Conservation (phyloP, 2,888 invertebrate genomes). For the Muschampia plurimacula region DNA sequence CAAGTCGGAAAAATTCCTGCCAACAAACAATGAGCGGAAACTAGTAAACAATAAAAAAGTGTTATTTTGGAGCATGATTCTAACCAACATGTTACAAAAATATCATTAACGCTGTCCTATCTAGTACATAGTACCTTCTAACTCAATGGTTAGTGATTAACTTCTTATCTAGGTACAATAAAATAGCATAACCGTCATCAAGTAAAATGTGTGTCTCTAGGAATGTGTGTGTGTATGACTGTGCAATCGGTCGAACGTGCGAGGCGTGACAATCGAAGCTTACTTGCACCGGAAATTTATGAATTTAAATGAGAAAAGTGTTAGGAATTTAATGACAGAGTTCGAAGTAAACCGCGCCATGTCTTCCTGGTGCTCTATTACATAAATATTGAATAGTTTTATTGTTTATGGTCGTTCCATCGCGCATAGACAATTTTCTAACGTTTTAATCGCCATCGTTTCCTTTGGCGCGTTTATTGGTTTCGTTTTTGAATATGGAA, state of each 20-base stretch:
- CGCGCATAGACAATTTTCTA: constrained; percentile 57
- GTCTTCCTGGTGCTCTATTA: constrained; percentile 68
- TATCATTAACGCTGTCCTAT: too few relatives aligned
- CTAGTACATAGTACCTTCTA: too few relatives aligned
- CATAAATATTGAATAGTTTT: constrained; percentile 72
- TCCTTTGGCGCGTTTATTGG: constrained; percentile 36
- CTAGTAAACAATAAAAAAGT: too few relatives aligned
- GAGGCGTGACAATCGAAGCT: constrained; percentile 66
- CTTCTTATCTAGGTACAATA: background rate
- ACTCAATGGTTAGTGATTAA: background rate
- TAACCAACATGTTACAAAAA: too few relatives aligned
- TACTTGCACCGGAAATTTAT: constrained; percentile 84
- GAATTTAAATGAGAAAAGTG: constrained; percentile 85
- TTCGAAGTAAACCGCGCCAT: constrained; percentile 66
- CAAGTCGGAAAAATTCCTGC: too few relatives aligned
- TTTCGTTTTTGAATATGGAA: constrained; percentile 22
- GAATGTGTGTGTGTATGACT: constrained; percentile 62
- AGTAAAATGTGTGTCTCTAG: constrained; percentile 61
- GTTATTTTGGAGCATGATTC: too few relatives aligned
- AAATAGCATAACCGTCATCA: constrained; percentile 18
- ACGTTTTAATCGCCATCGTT: constrained; percentile 48
- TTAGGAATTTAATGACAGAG: constrained; percentile 81
- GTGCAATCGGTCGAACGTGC: constrained; percentile 80
- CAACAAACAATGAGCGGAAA: too few relatives aligned
- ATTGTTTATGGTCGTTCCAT: constrained; percentile 62